Evolutionary conservation across 2,797 vertebrate species (phyloP).

Genomic region (Austrolebias charrua): DNA sequence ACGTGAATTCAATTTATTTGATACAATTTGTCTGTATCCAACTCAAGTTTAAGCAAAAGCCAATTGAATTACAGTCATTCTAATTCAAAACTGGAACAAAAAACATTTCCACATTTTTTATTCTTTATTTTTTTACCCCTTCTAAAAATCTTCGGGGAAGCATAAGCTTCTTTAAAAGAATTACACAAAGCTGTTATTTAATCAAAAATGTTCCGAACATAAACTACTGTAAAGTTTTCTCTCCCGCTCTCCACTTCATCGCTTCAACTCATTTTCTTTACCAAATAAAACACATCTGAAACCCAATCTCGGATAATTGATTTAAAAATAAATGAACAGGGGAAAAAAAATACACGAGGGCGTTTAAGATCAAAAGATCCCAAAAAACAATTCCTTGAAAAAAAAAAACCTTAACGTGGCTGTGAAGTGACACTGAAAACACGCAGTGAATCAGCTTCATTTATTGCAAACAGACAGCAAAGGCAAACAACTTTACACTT

Average conservation of each 20-base stretch:
- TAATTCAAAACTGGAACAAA: no score
- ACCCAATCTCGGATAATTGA: no score
- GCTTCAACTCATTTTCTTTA: neutral
- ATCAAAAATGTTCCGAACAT: neutral
- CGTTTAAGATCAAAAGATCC: neutral
- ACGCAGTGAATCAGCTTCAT: neutral
- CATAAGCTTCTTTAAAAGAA: no score
- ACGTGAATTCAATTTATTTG: neutral
- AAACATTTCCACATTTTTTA: no score
- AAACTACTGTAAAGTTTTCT: neutral
- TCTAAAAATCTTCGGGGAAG: no score
- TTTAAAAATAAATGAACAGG: no score
- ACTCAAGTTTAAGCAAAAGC: neutral
- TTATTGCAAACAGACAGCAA: neutral
- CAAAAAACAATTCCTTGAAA: neutral
- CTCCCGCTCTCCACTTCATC: neutral
- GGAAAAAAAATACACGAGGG: no score
- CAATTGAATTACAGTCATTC: neutral
- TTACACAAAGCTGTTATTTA: neutral
- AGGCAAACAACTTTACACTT: conserved; percentile 22
- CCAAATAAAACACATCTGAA: neutral
- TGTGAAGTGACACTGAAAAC: neutral
- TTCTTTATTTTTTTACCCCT: no score
- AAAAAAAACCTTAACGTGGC: neutral
- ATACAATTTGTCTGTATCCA: neutral